Conservation (phyloP, 2,113 vertebrate species). For the Ceuthmochares aereus region DNA sequence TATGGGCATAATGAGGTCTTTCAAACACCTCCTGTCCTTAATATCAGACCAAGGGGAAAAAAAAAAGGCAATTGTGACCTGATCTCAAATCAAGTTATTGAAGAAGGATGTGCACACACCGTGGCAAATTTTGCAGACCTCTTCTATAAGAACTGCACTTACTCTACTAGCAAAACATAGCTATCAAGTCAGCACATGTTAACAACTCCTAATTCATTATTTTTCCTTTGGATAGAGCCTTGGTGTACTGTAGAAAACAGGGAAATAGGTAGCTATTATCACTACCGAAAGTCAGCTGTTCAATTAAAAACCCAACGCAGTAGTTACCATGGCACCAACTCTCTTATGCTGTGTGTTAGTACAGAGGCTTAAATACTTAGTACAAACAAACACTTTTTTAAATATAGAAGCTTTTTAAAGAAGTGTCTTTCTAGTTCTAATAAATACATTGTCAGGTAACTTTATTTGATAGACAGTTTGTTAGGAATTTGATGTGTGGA, state of each 20-base stretch:
- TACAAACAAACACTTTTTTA: not conserved
- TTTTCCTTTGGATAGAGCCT: constrained; percentile 43
- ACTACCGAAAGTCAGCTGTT: constrained; percentile 28
- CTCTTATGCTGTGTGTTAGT: not conserved
- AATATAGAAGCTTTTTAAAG: not conserved
- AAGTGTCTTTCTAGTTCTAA: not conserved
- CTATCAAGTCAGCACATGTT: not conserved
- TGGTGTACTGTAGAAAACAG: not conserved
- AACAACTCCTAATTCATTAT: not conserved
- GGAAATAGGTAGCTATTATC: not conserved
- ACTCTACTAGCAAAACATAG: constrained; percentile 10
- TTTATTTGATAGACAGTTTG: not conserved
- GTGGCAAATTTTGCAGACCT: not conserved
- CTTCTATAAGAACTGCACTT: constrained; percentile 14
- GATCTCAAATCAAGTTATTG: constrained; percentile 40
- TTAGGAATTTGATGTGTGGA: not conserved
- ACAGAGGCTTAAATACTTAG: constrained; percentile 11
- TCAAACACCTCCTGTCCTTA: constrained; percentile 19
- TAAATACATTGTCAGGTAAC: not conserved
- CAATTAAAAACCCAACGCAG: not conserved
- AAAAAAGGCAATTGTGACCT: constrained; percentile 52
- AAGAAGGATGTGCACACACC: not conserved
- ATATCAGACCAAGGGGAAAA: not conserved
- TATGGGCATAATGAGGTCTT: not conserved
- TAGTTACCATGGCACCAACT: constrained; percentile 44